These are phyloP conservation scores for Serinus canaria DNA, from an alignment of 2,113 vertebrate genomes.

Conservation along the genomic window DNA sequence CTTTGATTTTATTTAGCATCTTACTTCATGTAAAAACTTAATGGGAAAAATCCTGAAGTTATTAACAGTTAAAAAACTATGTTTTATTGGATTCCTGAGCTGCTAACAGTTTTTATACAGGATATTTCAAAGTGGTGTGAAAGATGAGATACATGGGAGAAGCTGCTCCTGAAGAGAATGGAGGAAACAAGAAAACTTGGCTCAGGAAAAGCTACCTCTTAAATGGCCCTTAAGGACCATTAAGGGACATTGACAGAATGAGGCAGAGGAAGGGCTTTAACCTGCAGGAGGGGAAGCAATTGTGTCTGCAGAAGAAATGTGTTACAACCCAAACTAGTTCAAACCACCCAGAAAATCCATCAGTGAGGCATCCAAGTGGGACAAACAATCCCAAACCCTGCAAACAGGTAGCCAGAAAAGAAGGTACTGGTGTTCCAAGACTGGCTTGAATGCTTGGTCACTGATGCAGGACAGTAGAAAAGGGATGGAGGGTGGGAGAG, in stretches of 20 bases:
- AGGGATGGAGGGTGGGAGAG: neutral
- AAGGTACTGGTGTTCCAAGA: neutral
- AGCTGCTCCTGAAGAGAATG: neutral
- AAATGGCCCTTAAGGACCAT: neutral
- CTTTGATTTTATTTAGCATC: neutral
- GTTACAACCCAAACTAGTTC: neutral
- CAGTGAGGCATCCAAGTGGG: neutral
- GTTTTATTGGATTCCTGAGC: neutral
- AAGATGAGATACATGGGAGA: neutral
- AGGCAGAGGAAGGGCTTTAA: neutral
- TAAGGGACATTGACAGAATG: neutral
- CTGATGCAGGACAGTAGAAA: neutral
- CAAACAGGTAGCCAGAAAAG: neutral
- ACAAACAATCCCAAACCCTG: neutral
- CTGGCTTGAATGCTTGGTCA: neutral
- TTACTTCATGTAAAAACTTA: neutral
- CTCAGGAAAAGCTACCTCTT: neutral
- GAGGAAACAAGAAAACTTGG: neutral
- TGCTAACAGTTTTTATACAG: neutral
- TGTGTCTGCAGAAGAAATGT: neutral
- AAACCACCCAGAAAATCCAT: neutral
- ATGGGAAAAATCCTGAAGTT: neutral
- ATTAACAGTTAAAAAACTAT: neutral
- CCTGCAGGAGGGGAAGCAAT: neutral
- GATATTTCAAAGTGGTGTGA: neutral